Percentiles rank a stretch among this genome's conserved stretches.
Conservation (phyloP, 2,113 vertebrate genomes). For the Poeciliopsis occidentalis region DNA sequence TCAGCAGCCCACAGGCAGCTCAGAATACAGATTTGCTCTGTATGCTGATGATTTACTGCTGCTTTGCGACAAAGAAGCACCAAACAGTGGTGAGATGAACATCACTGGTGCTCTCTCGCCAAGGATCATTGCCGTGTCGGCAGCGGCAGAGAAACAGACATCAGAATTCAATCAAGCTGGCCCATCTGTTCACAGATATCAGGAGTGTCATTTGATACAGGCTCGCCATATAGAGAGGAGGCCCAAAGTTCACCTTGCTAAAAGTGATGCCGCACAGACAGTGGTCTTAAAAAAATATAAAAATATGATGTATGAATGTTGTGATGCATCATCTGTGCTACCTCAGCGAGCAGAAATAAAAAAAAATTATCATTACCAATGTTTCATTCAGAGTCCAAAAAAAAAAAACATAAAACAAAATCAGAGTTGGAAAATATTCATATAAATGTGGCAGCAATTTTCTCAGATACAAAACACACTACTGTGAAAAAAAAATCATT, state of each 20-base stretch:
- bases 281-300: conserved; percentile 53
- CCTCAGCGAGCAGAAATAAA: conserved; percentile 42
- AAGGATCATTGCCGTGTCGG: conserved; percentile 54
- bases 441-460: too few species aligned
- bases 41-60: conserved; percentile 58
- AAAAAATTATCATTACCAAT: conserved; percentile 8
- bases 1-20: conserved; percentile 48
- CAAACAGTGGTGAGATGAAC: conserved; percentile 51
- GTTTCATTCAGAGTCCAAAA: conserved; percentile 10
- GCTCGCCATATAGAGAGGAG: conserved; percentile 65
- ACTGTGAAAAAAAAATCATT: too few species aligned
- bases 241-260: conserved; percentile 76
- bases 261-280: conserved; percentile 60
- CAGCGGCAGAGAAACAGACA: conserved; percentile 61
- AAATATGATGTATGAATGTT: conserved; percentile 66
- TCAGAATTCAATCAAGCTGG: conserved; percentile 64
- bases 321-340: conserved; percentile 57
- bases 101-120: conserved; percentile 38
- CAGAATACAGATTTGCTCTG: conserved; percentile 37
- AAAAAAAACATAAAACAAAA: too few species aligned
- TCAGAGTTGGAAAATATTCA: too few species aligned
- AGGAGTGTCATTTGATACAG: conserved; percentile 67
- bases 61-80: conserved; percentile 51
- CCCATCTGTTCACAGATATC: conserved; percentile 74
- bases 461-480: too few species aligned